phyloP scores from a whole-genome alignment of 2,797 vertebrate genomes.

The Alca torda region DNA sequence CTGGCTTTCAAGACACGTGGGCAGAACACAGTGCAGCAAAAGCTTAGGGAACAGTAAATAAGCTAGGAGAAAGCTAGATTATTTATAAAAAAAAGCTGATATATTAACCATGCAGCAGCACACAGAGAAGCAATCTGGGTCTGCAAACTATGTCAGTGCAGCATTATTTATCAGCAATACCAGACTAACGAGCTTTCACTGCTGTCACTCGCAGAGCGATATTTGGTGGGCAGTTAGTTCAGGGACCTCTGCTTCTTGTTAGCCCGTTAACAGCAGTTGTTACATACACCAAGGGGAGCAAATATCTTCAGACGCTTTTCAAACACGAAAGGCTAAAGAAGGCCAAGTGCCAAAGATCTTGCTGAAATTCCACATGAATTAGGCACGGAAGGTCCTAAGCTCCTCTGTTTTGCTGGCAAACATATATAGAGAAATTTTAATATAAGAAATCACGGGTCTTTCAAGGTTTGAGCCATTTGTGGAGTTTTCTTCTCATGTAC shows the following conservation, averaged over 20 bases:
- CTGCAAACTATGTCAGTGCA: not conserved
- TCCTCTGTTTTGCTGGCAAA: not conserved
- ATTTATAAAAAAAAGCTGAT: not conserved
- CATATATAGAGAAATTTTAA: rapidly evolving
- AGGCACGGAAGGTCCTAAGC: not conserved
- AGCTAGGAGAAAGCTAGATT: not conserved
- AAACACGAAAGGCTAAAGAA: not conserved
- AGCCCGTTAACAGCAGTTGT: not conserved
- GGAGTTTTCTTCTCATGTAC: not conserved
- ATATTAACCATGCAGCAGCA: not conserved
- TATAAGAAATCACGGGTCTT: not conserved
- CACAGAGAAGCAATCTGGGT: not conserved
- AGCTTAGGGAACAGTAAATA: not conserved
- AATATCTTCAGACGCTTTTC: not conserved
- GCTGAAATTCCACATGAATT: not conserved
- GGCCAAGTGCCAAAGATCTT: not conserved
- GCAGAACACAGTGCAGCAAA: not conserved
- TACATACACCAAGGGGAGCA: not conserved
- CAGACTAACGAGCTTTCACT: not conserved
- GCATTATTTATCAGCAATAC: not conserved
- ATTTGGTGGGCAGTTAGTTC: not conserved
- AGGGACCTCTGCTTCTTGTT: not conserved
- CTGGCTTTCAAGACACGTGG: not conserved
- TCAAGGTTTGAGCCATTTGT: not conserved
- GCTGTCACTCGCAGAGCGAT: not conserved